phyloP scores from a whole-genome alignment of 2,888 invertebrate genomes.

The Heliconius sara region DNA sequence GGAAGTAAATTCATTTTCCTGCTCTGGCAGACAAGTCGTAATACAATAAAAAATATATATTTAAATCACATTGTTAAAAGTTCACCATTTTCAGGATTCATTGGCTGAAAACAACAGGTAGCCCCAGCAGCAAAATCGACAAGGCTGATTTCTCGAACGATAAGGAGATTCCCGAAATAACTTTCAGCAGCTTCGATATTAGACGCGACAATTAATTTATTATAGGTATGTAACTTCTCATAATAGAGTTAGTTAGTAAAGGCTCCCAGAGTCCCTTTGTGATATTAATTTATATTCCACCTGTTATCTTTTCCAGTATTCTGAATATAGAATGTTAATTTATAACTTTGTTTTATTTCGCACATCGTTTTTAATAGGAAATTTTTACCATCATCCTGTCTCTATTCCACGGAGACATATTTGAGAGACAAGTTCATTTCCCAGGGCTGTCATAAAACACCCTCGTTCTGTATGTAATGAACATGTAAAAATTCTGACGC shows the following conservation, averaged over 20 bases:
- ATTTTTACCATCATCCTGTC: conserved; percentile 22
- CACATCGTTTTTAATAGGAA: conserved; percentile 27
- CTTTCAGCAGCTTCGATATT: conserved; percentile 80
- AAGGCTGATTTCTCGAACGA: conserved; percentile 88
- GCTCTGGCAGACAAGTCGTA: neutral
- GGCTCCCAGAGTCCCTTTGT: conserved; percentile 38
- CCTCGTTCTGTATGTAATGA: conserved; percentile 60
- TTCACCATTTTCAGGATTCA: conserved; percentile 70
- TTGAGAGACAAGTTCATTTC: conserved; percentile 58
- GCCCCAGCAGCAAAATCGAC: conserved; percentile 89
- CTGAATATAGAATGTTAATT: conserved; percentile 36
- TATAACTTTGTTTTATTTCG: conserved; percentile 39
- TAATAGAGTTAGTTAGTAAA: conserved; percentile 17
- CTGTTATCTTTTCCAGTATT: conserved; percentile 35
- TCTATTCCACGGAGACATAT: conserved; percentile 49
- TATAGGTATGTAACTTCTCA: neutral
- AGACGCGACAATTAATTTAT: conserved; percentile 56
- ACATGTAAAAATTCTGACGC: conserved; percentile 61
- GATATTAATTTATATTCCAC: conserved; percentile 45
- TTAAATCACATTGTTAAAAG: neutral
- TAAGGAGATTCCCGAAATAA: conserved; percentile 80
- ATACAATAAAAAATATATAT: no score
- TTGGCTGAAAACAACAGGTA: conserved; percentile 87
- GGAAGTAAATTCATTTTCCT: neutral
- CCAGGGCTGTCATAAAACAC: conserved; percentile 63